Percentiles rank a stretch among this genome's conserved stretches.
These are phyloP conservation scores for Nipponacmea schrenckii DNA, from an alignment of 2,888 invertebrate species.

Conservation along the genomic window DNA sequence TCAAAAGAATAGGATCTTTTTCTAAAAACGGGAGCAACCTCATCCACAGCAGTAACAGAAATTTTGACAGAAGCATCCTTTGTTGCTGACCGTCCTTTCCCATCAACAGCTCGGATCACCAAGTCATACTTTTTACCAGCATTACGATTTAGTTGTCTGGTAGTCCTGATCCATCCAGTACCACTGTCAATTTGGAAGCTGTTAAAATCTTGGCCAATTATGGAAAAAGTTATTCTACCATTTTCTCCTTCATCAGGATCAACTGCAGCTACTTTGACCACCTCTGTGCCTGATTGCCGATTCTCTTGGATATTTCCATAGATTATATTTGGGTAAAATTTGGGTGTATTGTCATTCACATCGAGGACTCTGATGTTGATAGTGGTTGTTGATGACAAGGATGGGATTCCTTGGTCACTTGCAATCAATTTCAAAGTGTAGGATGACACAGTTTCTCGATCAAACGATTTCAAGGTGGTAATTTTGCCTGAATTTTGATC, in stretches of 20 bases:
- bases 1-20: conserved; percentile 79
- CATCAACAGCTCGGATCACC: conserved; percentile 78
- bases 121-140: conserved; percentile 80
- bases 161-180: conserved; percentile 82
- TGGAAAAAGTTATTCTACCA: conserved; percentile 73
- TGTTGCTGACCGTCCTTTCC: conserved; percentile 33
- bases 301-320: conserved; percentile 79
- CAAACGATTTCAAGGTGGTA: conserved; percentile 80
- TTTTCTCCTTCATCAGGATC: conserved; percentile 92
- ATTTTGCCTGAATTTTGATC: conserved; percentile 87
- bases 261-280: conserved; percentile 80
- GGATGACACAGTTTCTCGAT: conserved; percentile 75
- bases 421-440: conserved; percentile 89
- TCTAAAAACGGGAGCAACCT: conserved; percentile 67
- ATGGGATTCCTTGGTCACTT: conserved; percentile 86
- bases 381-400: conserved; percentile 89
- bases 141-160: conserved; percentile 83
- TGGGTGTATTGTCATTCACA: conserved; percentile 91
- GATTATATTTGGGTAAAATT: conserved; percentile 90
- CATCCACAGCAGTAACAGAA: conserved; percentile 44
- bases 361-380: conserved; percentile 84
- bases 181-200: conserved; percentile 81
- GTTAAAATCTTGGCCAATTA: conserved; percentile 73
- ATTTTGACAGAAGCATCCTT: conserved; percentile 52
- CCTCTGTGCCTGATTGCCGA: conserved; percentile 74